Evolutionary conservation across 2,113 vertebrate species (phyloP).

Genomic region (Clarias macrocephalus): DNA sequence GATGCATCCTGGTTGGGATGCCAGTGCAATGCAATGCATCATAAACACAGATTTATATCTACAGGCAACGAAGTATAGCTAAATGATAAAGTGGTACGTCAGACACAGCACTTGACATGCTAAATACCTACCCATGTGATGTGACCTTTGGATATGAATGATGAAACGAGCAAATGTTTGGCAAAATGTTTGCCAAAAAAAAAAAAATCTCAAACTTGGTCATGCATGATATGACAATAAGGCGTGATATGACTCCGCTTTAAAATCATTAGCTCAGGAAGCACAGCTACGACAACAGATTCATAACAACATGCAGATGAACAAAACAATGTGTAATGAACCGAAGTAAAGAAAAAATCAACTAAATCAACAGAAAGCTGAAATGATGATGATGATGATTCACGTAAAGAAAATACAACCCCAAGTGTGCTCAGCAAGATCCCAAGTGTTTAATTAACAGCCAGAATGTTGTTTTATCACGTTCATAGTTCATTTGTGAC

Average conservation of each 20-base stretch:
- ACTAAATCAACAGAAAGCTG: background rate
- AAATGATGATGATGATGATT: background rate
- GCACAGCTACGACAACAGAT: background rate
- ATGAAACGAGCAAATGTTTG: constrained; percentile 4
- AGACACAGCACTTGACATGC: background rate
- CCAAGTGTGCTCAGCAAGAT: background rate
- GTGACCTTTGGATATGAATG: background rate
- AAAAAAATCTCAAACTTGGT: constrained; percentile 36
- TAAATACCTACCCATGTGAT: background rate
- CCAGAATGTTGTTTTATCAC: background rate
- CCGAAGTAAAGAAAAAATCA: background rate
- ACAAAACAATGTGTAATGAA: background rate
- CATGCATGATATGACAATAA: constrained; percentile 36
- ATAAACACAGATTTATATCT: background rate
- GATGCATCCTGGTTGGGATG: background rate
- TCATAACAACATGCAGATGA: background rate
- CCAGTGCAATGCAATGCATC: background rate
- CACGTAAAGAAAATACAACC: background rate
- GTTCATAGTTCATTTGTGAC: background rate
- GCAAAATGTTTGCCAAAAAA: background rate
- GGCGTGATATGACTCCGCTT: constrained; percentile 32
- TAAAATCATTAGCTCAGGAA: background rate
- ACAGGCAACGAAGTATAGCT: background rate
- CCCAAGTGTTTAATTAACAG: background rate
- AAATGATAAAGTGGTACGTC: constrained; percentile 2